These are phyloP conservation scores for Pelochelys cantorii DNA, from an alignment of 2,797 vertebrate species.

Conservation along the genomic window DNA sequence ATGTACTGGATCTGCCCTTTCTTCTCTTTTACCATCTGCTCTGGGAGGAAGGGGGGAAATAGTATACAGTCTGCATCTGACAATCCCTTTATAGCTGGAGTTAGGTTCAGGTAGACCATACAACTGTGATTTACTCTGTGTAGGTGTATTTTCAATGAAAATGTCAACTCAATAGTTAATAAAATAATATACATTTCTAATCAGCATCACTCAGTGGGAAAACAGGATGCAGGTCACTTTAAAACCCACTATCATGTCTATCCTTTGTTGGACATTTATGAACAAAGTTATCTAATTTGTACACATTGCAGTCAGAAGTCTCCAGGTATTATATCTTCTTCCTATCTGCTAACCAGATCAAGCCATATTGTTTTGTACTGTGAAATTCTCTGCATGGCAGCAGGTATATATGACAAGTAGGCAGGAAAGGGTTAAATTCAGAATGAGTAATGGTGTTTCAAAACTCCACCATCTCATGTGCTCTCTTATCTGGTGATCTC, in stretches of 20 bases:
- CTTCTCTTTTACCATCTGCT: neutral
- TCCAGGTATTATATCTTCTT: neutral
- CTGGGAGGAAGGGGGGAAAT: neutral
- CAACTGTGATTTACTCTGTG: neutral
- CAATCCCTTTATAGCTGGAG: neutral
- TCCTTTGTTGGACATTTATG: slow-evolving; percentile 7
- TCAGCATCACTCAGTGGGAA: neutral
- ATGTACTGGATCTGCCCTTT: neutral
- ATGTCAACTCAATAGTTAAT: neutral
- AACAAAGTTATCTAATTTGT: neutral
- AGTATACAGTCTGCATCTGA: neutral
- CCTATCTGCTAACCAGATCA: neutral
- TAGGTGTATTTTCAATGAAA: neutral
- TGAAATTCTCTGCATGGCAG: neutral
- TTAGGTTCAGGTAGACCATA: neutral
- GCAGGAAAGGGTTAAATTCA: neutral
- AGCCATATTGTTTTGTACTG: neutral
- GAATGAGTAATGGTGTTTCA: neutral
- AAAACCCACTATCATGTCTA: neutral
- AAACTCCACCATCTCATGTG: neutral
- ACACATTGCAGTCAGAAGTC: neutral
- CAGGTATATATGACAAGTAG: neutral
- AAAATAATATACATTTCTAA: neutral
- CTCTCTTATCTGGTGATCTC: neutral
- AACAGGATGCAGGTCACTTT: neutral